A percentile compares a stretch with the other conserved stretches of the same genome.
Evolutionary conservation across 2,113 vertebrate genomes (phyloP).

Genomic region (Oncorhynchus clarkii): DNA sequence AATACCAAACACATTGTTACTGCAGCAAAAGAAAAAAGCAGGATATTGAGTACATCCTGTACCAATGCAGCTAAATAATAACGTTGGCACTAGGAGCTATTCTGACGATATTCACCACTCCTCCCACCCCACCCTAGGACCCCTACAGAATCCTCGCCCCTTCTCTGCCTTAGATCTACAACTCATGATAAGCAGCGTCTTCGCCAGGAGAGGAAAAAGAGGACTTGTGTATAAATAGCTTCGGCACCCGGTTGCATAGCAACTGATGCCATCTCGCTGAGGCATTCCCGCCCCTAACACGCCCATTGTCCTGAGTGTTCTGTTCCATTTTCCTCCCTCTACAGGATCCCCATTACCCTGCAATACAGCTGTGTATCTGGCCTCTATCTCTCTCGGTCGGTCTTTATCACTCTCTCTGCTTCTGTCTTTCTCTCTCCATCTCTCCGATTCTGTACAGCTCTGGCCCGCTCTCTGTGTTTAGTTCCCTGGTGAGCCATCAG

Average conservation of each 20-base stretch:
- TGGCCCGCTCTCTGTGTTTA: constrained; percentile 13
- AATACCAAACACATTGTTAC: background rate
- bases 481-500: constrained; percentile 73
- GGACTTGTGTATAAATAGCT: constrained; percentile 79
- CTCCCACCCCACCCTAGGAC: background rate
- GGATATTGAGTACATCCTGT: background rate
- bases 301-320: constrained; percentile 76
- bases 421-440: constrained; percentile 7
- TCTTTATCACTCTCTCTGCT: constrained; percentile 13
- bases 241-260: constrained; percentile 79
- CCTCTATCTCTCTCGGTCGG: background rate
- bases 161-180: constrained; percentile 48
- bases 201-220: constrained; percentile 68
- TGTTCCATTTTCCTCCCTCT: constrained; percentile 70
- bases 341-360: constrained; percentile 53
- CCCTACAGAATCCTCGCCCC: constrained; percentile 19
- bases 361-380: constrained; percentile 48
- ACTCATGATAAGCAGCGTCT: constrained; percentile 58
- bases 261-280: constrained; percentile 79
- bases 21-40: background rate
- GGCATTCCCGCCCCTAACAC: constrained; percentile 76
- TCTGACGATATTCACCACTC: background rate
- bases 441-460: background rate
- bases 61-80: background rate
- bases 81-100: background rate